Evolutionary conservation across 2,888 invertebrate genomes (phyloP), one percentile per base, ranked within the genome.

Genomic region (Heliconius cydno): DNA sequence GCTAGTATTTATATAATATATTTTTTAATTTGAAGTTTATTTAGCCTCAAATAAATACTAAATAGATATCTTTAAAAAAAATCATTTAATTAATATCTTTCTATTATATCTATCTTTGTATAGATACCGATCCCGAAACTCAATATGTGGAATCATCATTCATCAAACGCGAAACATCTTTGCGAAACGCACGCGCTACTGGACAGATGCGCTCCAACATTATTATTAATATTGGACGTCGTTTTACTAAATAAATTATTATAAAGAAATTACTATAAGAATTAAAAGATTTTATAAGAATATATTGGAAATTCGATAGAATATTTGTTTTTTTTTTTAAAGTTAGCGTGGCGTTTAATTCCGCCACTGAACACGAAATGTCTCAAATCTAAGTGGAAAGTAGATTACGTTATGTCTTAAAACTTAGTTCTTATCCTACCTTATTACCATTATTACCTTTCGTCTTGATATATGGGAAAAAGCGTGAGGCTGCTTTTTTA

Each of bases 111-210:
- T 83, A 70, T 34, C 34, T 34, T 34, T 34, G 9, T 85, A 86
- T 84, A 85, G 84, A 81, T 79, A 82, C 80, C 78, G 80, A 68
- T 63, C 60, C 76, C 34, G 86, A 85, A 87, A 88, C 79, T 82
- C 81, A 86, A 89, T 86, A 88, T 84, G 41, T 80, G 82, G 85
- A 87, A 38, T 25, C 66, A 80, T 84, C 85, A 91, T 91, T 88
- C 82, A 91, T 92, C 92, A 91, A 87, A 80, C 86, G 88, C 86
- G 81, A 88, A 89, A 89, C 91, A 92, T 92, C 92, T 92, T 92
- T 93, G 87, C 88, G 86, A 83, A 76, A 84, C 87, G 89, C 91
- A 88, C 89, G 91, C 90, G 90, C 6, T 63, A 25, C 86, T 79
- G 30, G 85, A 89, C 93, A 93, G 91, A 92, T 92, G 92, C 87